These are phyloP conservation scores for Himalopsyche phryganea DNA, from an alignment of 1,140 invertebrate genomes.

Conservation along the genomic window DNA sequence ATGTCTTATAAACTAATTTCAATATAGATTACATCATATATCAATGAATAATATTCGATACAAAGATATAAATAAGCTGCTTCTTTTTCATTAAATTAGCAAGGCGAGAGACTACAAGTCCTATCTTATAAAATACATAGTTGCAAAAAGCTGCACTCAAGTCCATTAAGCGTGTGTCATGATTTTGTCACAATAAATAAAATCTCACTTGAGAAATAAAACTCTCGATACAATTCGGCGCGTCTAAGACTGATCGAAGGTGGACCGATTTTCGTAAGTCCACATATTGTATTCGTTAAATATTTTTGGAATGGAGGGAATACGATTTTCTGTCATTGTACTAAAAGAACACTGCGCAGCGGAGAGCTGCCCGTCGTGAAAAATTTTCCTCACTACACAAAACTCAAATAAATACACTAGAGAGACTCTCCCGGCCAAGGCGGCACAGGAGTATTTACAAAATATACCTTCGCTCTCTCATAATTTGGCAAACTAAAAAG, in stretches of 20 bases:
- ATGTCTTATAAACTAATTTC: conserved; percentile 18
- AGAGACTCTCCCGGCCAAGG: conserved; percentile 43
- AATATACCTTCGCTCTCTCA: conserved; percentile 39
- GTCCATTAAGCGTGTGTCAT: background rate
- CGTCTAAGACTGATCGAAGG: too few species aligned
- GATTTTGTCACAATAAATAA: too few species aligned
- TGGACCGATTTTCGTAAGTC: too few species aligned
- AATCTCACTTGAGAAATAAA: too few species aligned
- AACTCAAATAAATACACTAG: conserved; percentile 35
- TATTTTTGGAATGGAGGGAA: conserved; percentile 29
- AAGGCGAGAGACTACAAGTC: conserved; percentile 13
- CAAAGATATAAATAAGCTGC: conserved; percentile 6
- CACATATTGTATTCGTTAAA: background rate
- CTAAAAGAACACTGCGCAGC: background rate
- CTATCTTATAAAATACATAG: conserved; percentile 12
- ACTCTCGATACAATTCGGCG: too few species aligned
- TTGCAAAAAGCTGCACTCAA: background rate
- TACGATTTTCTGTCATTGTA: conserved; percentile 8
- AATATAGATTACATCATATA: conserved; percentile 3
- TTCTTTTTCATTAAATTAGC: conserved; percentile 2
- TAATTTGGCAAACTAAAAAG: conserved; percentile 35
- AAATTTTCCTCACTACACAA: conserved; percentile 31
- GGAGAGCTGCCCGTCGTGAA: background rate
- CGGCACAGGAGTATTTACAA: conserved; percentile 37
- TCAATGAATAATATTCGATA: background rate